These are phyloP conservation scores for Nyctalus aviator DNA, from an alignment of 2,797 vertebrate species.

Conservation along the genomic window DNA sequence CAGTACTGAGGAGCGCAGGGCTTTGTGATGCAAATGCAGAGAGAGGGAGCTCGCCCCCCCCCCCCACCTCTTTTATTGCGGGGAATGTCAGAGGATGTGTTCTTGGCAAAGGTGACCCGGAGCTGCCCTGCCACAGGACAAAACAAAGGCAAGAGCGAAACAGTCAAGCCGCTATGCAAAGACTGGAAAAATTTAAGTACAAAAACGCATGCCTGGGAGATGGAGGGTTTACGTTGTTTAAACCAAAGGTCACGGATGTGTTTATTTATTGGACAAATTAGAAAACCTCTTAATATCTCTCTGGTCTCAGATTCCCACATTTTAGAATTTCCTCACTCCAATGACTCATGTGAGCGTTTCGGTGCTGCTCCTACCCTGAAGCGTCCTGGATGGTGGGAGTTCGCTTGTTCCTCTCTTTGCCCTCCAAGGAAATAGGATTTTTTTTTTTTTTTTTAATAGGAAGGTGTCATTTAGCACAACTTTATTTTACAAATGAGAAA, in stretches of 20 bases:
- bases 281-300: conserved; percentile 34
- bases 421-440: neutral
- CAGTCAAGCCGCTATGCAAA: neutral
- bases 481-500: conserved; percentile 26
- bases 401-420: neutral
- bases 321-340: neutral
- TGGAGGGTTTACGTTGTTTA: neutral
- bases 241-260: neutral
- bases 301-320: conserved; percentile 9
- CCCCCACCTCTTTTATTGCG: neutral
- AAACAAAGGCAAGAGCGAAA: neutral
- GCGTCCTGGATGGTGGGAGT: conserved; percentile 17
- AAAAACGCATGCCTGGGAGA: neutral
- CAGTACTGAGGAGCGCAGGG: neutral
- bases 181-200: conserved; percentile 52
- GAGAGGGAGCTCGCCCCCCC: neutral
- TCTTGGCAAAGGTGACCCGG: neutral
- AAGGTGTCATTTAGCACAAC: neutral
- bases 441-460: neutral
- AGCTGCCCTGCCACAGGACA: neutral
- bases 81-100: neutral
- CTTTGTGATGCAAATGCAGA: conserved; percentile 63
- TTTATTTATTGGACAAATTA: conserved; percentile 48
- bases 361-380: neutral
- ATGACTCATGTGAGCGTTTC: neutral